phyloP scores from a whole-genome alignment of 2,113 vertebrate genomes.

The Dinomys branickii region DNA sequence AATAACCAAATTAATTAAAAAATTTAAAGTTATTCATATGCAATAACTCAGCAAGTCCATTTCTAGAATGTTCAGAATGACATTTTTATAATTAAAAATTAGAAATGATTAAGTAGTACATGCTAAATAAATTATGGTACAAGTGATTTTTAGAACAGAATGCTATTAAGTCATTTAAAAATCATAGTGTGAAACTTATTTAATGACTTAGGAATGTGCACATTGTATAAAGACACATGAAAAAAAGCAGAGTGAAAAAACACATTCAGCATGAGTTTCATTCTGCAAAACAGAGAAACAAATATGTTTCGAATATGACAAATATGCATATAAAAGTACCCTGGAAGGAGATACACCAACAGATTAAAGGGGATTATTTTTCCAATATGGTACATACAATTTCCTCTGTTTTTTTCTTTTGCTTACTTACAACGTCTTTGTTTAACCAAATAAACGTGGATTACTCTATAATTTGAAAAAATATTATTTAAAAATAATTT shows the following conservation, averaged over 20 bases:
- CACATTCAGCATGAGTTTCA: not conserved
- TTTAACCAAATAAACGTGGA: not conserved
- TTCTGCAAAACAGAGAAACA: not conserved
- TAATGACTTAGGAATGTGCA: not conserved
- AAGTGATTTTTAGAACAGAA: not conserved
- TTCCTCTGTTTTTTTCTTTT: not conserved
- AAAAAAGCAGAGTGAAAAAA: not conserved
- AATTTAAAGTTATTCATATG: not conserved
- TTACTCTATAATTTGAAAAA: not conserved
- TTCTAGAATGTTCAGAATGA: not conserved
- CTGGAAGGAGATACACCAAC: not conserved
- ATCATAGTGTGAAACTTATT: not conserved
- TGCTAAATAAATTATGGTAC: not conserved
- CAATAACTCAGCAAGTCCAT: not conserved
- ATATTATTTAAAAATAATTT: not conserved
- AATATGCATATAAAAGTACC: not conserved
- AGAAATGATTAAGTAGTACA: conserved; percentile 21
- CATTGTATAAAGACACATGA: not conserved
- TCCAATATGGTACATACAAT: not conserved
- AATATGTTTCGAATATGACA: too few relatives aligned
- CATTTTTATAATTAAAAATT: conserved; percentile 39
- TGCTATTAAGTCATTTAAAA: not conserved
- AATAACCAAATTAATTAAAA: not conserved
- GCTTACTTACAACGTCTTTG: not conserved
- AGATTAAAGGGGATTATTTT: not conserved